Base-by-base conservation (phyloP, 92 coral and sea anemone species). In the Parazoanthus darwini region DNA sequence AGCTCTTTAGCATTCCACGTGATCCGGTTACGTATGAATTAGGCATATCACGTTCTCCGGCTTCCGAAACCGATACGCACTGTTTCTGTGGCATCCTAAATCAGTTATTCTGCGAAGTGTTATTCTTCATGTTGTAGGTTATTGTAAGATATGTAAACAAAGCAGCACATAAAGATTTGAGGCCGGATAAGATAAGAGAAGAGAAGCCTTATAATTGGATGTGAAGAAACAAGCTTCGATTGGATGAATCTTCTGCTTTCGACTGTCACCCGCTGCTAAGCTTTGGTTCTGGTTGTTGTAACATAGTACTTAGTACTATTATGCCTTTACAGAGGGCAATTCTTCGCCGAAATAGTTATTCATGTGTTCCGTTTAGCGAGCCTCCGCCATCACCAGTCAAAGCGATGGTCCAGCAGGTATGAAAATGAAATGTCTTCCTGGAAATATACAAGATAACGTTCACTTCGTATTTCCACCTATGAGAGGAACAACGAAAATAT, bases 281-380 rank as follows among this genome's bases (percentile, higher is more conserved):
- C 78, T 66, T 25, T 6, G 7, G 35, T 63, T 63, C 18, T 84
- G 87, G 82, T 51, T 79, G 70, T 65, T 80, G 48, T 56, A 54
- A 58, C 72, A 58, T 35, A 56, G 70, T 20, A 5, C 51, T 48
- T 58, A 58, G 70, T 63, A 3, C 26, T 63, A 71, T 26, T 18
- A 84, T 84, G 87, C 78, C 87, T 84, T 84, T 84, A 51, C 87
- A 84, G 78, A 84, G 87, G 25, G 87, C 87, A 54, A 72, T 84
- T 72, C 87, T 84, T 33, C 68, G 87, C 42, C 78, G 87, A 73
- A 84, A 84, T 50, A 84, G 66, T 15, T 84, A 84, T 48, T 43
- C 78, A 10, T 84, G 87, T 71, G 38, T 84, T 70, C 87, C 78
- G 42, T 84, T 84, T 84, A 70, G 48, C 44, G 87, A 84, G 16